Evolutionary conservation across 2,113 vertebrate genomes (phyloP), one percentile per base, ranked within the genome.

Genomic region (Shinisaurus crocodilurus): DNA sequence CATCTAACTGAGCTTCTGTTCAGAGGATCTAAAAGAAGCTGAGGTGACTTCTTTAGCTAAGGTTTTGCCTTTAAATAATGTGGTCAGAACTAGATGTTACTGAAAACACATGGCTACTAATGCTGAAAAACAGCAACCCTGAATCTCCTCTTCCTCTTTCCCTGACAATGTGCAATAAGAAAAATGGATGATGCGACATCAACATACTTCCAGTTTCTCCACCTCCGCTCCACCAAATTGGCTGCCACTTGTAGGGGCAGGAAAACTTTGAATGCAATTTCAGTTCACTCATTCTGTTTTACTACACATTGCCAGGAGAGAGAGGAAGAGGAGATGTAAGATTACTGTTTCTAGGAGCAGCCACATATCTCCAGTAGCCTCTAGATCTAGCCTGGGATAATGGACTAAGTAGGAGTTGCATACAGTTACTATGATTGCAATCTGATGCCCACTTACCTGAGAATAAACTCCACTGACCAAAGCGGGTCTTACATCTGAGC

Each of bases 1-100:
- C 92, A 83, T 48, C 92, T 34, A 89, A 16, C 9, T 87, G 34
- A 82, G 89, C 18, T 85, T 27, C 20, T 89, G 27, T 72, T 15
- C 32, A 20, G 16, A 85, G 29, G 4, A 25, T 50, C 18, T 25
- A 72, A n/a, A 75, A 45, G 18, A 85, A 89, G 34, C 87, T 60
- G 74, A 1, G 74, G 87, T 87, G 18, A 1, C 48, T 85, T 54
- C 54, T 76, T 3, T 83, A 69, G n/a, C 85, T 16, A 82, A 63
- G 40, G 48, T 15, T 74, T 29, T 57, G 37, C 13, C 48, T 54
- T 3, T 29, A 82, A 72, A 8, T 84, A 1, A 8, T 70, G 6
- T 32, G 15, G 74, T 6, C 54, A 88, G 86, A 79, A 45, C 18
- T 4, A 13, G 32, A 48, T 29, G 45, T 88, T 45, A 27, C 12